Evolutionary conservation across 2,888 invertebrate species (phyloP).

Genomic region (Agrotis puta): DNA sequence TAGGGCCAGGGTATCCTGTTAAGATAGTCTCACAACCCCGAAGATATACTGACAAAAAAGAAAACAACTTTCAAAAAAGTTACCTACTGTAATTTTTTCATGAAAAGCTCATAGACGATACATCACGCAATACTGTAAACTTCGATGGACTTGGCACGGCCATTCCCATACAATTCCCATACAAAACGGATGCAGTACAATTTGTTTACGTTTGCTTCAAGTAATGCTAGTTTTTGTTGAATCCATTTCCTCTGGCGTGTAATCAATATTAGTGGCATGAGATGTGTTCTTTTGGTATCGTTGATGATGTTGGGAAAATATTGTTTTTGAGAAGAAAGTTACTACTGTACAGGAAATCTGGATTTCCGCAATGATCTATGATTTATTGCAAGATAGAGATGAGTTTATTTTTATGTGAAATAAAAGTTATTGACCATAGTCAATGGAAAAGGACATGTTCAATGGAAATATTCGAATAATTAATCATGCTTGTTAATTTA

Average conservation of each 20-base stretch:
- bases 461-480: too few species aligned
- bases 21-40: too few species aligned
- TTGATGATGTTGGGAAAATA: constrained; percentile 27
- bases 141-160: not conserved
- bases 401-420: not conserved
- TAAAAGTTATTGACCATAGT: not conserved
- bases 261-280: constrained; percentile 33
- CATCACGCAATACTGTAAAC: not conserved
- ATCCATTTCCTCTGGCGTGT: constrained; percentile 39
- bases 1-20: too few species aligned
- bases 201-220: constrained; percentile 40
- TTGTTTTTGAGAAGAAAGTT: not conserved
- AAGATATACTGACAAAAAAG: not conserved
- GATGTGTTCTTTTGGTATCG: not conserved
- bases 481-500: too few species aligned
- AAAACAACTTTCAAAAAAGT: not conserved
- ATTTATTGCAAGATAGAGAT: not conserved
- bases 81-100: too few species aligned
- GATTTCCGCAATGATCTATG: not conserved
- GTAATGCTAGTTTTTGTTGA: constrained; percentile 49
- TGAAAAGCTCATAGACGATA: not conserved
- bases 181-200: constrained; percentile 41
- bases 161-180: constrained; percentile 19
- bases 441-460: too few species aligned
- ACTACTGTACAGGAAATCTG: not conserved